phyloP scores from a whole-genome alignment of 2,888 invertebrate genomes.

The Chrysopilus asiliformis region DNA sequence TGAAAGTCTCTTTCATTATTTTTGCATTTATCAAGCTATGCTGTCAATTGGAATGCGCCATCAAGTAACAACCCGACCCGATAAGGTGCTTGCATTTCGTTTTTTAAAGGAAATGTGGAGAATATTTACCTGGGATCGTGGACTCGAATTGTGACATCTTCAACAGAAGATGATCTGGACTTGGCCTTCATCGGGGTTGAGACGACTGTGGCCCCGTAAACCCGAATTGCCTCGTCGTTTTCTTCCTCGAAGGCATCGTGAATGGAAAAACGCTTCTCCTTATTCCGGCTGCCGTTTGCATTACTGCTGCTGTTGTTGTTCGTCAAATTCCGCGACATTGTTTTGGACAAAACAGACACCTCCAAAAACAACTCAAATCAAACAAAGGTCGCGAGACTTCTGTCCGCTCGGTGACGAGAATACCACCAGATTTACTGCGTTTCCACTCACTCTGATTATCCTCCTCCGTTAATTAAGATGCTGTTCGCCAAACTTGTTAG shows the following conservation, averaged over 20 bases:
- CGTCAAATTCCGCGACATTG: slow-evolving; percentile 6
- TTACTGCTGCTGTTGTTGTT: background rate
- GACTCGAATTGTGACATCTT: slow-evolving; percentile 41
- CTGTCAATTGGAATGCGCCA: too few species aligned
- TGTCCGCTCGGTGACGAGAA: too few species aligned
- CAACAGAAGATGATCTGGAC: slow-evolving; percentile 36
- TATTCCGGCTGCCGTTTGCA: slow-evolving; percentile 14
- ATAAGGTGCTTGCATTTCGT: too few species aligned
- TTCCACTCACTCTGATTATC: slow-evolving; percentile 1
- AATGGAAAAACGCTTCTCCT: slow-evolving; percentile 60
- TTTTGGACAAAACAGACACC: too few species aligned
- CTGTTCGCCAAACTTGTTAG: too few species aligned
- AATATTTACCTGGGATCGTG: slow-evolving; percentile 38
- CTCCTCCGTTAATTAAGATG: too few species aligned
- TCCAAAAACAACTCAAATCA: too few species aligned
- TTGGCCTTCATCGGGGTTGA: slow-evolving; percentile 51
- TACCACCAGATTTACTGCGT: background rate
- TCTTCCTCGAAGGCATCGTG: slow-evolving; percentile 79
- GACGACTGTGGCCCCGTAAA: slow-evolving; percentile 64
- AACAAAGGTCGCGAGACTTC: too few species aligned
- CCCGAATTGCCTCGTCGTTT: slow-evolving; percentile 68
- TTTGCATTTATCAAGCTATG: too few species aligned
- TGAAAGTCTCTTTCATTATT: too few species aligned
- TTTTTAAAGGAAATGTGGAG: too few species aligned
- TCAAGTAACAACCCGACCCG: too few species aligned